Percentiles rank a stretch among this genome's conserved stretches.
Conservation (phyloP, 1,140 invertebrate species). For the Ceratina japonica region DNA sequence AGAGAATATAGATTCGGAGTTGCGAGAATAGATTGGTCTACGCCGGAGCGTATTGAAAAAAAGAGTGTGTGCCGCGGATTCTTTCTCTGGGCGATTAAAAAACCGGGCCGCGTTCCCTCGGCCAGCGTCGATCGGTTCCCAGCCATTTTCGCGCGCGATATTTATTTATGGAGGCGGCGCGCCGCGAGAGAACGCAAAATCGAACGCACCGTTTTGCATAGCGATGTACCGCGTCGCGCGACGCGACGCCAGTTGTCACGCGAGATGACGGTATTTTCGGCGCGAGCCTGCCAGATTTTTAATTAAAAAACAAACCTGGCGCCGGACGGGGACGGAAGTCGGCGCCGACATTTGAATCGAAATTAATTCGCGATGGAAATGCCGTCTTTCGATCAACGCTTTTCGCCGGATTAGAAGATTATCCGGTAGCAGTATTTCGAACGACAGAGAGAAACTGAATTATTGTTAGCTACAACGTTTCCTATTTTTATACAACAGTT, state of each 20-base stretch:
- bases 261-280: conserved; percentile 45
- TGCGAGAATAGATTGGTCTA: conserved; percentile 4
- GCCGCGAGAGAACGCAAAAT: conserved; percentile 25
- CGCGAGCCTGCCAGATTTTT: conserved; percentile 47
- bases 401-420: not conserved
- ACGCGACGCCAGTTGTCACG: conserved; percentile 34
- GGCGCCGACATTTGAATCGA: not conserved
- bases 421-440: too few species aligned
- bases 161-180: conserved; percentile 31
- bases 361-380: not conserved
- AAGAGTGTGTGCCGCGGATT: not conserved
- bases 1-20: not conserved
- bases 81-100: conserved; percentile 30
- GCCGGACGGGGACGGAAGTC: not conserved
- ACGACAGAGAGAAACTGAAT: too few species aligned
- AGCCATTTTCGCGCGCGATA: conserved; percentile 32
- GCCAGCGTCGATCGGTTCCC: conserved; percentile 3
- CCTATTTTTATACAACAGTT: too few species aligned
- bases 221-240: conserved; percentile 17
- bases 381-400: not conserved
- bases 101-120: not conserved
- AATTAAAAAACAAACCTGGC: conserved; percentile 53
- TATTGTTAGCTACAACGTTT: too few species aligned
- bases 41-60: not conserved
- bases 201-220: conserved; percentile 41